A percentile compares a stretch with the other conserved stretches of the same genome.
These are phyloP conservation scores for Amaurobius ferox DNA, from an alignment of 2,888 invertebrate species.

Conservation along the genomic window DNA sequence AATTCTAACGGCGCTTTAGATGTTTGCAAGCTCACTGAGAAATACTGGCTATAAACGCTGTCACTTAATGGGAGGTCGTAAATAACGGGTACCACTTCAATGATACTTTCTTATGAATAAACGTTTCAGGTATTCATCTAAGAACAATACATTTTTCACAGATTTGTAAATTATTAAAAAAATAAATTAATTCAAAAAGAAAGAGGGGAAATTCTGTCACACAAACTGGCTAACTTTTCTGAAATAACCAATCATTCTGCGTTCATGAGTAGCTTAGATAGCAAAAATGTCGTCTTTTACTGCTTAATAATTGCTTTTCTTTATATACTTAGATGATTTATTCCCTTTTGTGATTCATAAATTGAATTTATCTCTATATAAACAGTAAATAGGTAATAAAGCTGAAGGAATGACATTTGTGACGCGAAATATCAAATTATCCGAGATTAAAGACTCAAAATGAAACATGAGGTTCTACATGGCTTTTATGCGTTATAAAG, in stretches of 20 bases:
- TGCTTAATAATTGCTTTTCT: conserved; percentile 28
- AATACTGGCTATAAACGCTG: conserved; percentile 65
- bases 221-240: too few relatives aligned
- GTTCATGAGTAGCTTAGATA: conserved; percentile 17
- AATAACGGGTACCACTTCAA: conserved; percentile 65
- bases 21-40: conserved; percentile 67
- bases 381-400: conserved; percentile 19
- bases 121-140: conserved; percentile 43
- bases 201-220: too few relatives aligned
- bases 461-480: not conserved
- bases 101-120: conserved; percentile 59
- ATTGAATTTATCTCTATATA: conserved; percentile 32
- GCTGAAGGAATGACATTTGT: not conserved
- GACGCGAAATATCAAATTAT: conserved; percentile 12
- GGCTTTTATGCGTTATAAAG: too few relatives aligned
- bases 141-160: too few relatives aligned
- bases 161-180: too few relatives aligned
- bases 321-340: conserved; percentile 28
- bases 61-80: conserved; percentile 67
- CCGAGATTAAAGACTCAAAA: not conserved
- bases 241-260: too few relatives aligned
- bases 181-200: too few relatives aligned
- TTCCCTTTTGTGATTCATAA: conserved; percentile 28
- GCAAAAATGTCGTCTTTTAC: conserved; percentile 34
- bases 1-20: conserved; percentile 70